Percentiles rank a stretch among this genome's conserved stretches.
Evolutionary conservation across 2,888 invertebrate genomes (phyloP).

Genomic region (Nineta flava): DNA sequence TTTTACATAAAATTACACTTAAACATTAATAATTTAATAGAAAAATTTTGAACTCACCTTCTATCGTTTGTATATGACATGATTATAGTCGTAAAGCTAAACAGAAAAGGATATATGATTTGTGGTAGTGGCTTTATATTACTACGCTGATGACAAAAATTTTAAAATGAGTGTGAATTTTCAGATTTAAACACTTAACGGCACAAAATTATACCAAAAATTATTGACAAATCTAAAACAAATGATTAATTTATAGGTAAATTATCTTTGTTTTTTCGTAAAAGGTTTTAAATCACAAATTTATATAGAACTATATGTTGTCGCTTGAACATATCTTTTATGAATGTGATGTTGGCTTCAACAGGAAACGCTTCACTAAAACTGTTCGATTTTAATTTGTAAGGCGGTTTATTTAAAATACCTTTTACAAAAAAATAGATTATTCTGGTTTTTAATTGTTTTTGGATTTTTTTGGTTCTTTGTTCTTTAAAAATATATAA

Average conservation of each 20-base stretch:
- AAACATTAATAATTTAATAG: not conserved
- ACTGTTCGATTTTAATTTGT: not conserved
- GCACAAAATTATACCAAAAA: not conserved
- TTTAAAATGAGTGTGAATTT: not conserved
- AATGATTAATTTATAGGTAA: not conserved
- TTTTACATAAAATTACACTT: too few relatives aligned
- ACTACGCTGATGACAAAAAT: conserved; percentile 25
- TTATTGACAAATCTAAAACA: conserved; percentile 1
- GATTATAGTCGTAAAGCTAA: conserved; percentile 60
- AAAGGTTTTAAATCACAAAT: not conserved
- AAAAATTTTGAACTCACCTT: conserved; percentile 49
- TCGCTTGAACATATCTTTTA: not conserved
- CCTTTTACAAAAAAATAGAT: not conserved
- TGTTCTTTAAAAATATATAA: too few relatives aligned
- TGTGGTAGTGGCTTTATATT: conserved; percentile 24
- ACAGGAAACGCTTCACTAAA: not conserved
- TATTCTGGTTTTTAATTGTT: not conserved
- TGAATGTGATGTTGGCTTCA: not conserved
- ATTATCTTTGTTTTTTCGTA: not conserved
- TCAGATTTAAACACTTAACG: not conserved
- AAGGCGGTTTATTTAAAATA: not conserved
- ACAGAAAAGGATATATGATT: conserved; percentile 43
- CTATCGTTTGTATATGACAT: conserved; percentile 69
- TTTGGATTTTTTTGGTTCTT: not conserved
- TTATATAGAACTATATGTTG: conserved; percentile 1